These are phyloP conservation scores for Temnothorax rugatulus DNA, from an alignment of 2,888 invertebrate species.

Conservation along the genomic window DNA sequence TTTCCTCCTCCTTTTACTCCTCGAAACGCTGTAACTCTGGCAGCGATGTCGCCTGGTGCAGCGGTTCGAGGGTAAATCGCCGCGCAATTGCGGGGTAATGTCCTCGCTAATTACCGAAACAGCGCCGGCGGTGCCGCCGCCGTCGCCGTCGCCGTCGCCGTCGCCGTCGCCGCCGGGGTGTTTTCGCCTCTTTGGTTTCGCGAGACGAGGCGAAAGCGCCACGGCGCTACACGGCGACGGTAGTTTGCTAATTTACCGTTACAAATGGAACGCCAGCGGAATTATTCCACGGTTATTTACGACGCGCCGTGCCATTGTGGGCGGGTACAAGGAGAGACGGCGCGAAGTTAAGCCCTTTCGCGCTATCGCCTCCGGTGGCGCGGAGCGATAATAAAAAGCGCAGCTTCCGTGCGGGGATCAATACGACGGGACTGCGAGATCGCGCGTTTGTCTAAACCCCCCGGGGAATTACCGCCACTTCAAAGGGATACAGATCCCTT, in stretches of 20 bases:
- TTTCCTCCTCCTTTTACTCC: background rate
- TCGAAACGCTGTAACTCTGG: constrained; percentile 3
- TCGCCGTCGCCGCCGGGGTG: constrained; percentile 28
- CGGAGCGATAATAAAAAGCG: constrained; percentile 48
- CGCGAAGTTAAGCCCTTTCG: constrained; percentile 46
- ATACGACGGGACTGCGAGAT: constrained; percentile 35
- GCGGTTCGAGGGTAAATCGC: constrained; percentile 56
- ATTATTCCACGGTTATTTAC: constrained; percentile 51
- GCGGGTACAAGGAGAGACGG: constrained; percentile 24
- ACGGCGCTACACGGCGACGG: background rate
- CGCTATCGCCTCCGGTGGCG: constrained; percentile 42
- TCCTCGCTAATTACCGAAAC: constrained; percentile 64
- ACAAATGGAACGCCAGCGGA: constrained; percentile 51
- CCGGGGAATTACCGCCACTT: constrained; percentile 43
- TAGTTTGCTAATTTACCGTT: constrained; percentile 50
- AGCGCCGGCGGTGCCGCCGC: constrained; percentile 11
- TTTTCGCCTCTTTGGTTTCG: constrained; percentile 43
- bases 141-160: background rate
- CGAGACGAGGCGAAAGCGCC: constrained; percentile 25
- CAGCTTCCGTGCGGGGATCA: constrained; percentile 48
- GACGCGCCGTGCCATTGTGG: constrained; percentile 29
- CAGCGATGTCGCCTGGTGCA: background rate
- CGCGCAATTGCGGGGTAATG: constrained; percentile 59
- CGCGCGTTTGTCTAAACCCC: constrained; percentile 44
- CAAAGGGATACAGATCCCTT: constrained; percentile 46